Evolutionary conservation across 2,797 vertebrate species (phyloP).

Genomic region (Spinibarbus caldwelli): DNA sequence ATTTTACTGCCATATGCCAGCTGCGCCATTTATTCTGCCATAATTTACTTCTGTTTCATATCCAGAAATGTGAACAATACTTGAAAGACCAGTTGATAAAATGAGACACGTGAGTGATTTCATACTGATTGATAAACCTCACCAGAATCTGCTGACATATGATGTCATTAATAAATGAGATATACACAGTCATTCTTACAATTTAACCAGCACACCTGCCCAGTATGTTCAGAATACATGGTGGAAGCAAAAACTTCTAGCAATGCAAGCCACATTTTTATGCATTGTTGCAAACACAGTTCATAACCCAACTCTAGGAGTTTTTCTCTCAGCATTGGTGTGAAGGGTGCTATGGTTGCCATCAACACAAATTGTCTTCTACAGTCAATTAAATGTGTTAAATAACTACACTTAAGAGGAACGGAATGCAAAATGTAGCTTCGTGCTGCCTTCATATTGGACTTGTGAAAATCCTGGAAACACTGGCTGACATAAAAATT

Average conservation of each 20-base stretch:
- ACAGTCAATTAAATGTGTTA: conserved; percentile 18
- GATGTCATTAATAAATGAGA: neutral
- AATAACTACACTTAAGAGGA: neutral
- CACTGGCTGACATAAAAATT: too few relatives aligned
- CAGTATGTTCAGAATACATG: neutral
- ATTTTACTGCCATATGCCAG: neutral
- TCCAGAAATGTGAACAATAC: neutral
- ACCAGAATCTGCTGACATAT: conserved; percentile 5
- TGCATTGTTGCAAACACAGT: neutral
- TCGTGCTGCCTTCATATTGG: neutral
- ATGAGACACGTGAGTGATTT: neutral
- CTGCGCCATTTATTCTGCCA: neutral
- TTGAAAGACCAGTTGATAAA: conserved; percentile 20
- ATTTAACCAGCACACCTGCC: neutral
- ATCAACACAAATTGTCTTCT: neutral
- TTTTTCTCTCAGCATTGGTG: neutral
- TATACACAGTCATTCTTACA: neutral
- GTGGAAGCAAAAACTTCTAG: neutral
- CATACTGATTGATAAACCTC: neutral
- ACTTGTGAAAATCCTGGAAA: neutral
- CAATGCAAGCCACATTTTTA: neutral
- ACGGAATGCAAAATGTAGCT: neutral
- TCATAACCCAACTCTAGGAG: neutral
- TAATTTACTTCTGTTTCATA: neutral
- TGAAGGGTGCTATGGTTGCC: neutral